Base-by-base conservation (phyloP, 2,113 vertebrate species). In the Eonycteris spelaea region DNA sequence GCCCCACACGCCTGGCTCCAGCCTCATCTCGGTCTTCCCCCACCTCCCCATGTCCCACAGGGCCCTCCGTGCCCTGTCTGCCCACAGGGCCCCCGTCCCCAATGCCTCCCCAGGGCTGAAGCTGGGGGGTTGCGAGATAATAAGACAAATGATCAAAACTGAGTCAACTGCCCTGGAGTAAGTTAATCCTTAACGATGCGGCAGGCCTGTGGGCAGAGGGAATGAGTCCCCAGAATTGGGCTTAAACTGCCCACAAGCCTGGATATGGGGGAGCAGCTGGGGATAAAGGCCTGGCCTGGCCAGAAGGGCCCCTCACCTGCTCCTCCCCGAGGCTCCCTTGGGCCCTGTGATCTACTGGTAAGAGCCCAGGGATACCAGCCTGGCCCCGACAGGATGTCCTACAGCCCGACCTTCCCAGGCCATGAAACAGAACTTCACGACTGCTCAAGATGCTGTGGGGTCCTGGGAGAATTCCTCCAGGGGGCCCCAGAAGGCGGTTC, bases 161-260 rank as follows among this genome's bases (percentile, higher is more conserved):
- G 38, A 22, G 51, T 26, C 75, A 43, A 1, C 13, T 22, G 35
- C n/a, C 6, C 30, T 33, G 24, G 71, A 38, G 33, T 35, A 7
- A 33, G 24, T 19, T 22, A 22, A 40, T n/a, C 6, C 12, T 63
- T 26, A 0, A 43, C 0, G 15, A 65, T 2, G 30, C 12, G 3
- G 0, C 68, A 63, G 78, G 53, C 40, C 75, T 35, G 28, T 57
- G 35, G 63, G 24, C 74, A 43, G 65, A 55, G 14, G 24, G 33
- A 48, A 19, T 8, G 6, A 28, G 33, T 21, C 33, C 53, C 43
- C 19, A 63, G n/a, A 78, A 73, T 4, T 3, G 6, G 30, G 26
- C 35, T 74, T 40, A 24, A 35, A 4, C 12, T 28, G 40, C 14
- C 48, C 48, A n/a, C 21, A 21, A 7, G 35, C 5, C 43, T 30